phyloP scores from a whole-genome alignment of 2,888 invertebrate genomes.

The Acanthosoma haemorrhoidale region DNA sequence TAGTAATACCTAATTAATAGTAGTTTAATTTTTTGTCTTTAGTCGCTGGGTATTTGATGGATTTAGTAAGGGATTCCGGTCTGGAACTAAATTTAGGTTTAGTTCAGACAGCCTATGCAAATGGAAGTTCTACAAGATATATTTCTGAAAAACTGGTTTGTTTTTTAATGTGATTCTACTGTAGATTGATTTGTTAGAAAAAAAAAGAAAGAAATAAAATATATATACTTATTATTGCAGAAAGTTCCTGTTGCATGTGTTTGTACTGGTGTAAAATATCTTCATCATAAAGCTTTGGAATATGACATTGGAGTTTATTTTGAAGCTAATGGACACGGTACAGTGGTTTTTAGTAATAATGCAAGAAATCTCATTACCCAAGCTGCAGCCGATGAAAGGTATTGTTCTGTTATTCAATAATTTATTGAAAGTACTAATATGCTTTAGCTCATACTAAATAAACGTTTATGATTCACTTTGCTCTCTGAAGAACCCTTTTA shows the following conservation, averaged over 20 bases:
- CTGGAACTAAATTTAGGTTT: conserved; percentile 72
- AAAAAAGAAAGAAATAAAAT: background rate
- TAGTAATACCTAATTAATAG: background rate
- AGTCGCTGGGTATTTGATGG: conserved; percentile 59
- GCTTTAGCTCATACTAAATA: too few relatives aligned
- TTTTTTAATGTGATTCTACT: conserved; percentile 31
- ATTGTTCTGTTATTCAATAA: too few relatives aligned
- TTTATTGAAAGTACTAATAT: too few relatives aligned
- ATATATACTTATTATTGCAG: conserved; percentile 50
- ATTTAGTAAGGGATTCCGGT: conserved; percentile 49
- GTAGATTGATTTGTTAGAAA: background rate
- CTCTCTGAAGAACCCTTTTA: too few relatives aligned
- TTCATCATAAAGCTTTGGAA: conserved; percentile 83
- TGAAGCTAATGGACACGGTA: conserved; percentile 99
- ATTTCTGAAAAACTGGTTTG: conserved; percentile 67
- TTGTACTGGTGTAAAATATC: conserved; percentile 92
- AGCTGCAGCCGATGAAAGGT: conserved; percentile 49
- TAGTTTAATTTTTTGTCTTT: conserved; percentile 38
- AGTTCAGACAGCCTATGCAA: conserved; percentile 98
- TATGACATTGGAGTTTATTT: conserved; percentile 97
- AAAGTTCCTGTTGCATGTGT: conserved; percentile 86
- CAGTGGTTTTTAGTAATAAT: conserved; percentile 72
- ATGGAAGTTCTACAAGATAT: conserved; percentile 91
- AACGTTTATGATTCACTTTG: too few relatives aligned
- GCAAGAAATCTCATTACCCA: conserved; percentile 57